phyloP scores from a whole-genome alignment of 2,888 invertebrate genomes.

The Ptychoptera contaminata region DNA sequence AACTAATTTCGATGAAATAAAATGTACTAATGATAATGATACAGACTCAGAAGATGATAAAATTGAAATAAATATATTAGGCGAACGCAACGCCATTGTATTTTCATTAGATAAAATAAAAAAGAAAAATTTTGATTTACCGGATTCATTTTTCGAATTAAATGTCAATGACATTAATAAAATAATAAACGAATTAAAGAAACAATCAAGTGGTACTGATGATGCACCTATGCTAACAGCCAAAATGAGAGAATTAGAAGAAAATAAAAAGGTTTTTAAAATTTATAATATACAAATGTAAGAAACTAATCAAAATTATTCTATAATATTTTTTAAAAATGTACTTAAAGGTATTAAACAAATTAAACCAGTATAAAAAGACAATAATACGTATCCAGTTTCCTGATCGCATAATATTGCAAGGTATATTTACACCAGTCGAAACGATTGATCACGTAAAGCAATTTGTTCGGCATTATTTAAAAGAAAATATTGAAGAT shows the following conservation, averaged over 20 bases:
- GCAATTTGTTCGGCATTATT: conserved; percentile 56
- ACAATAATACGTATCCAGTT: conserved; percentile 74
- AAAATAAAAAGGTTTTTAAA: conserved; percentile 29
- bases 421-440: conserved; percentile 65
- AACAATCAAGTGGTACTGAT: conserved; percentile 44
- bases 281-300: neutral
- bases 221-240: conserved; percentile 58
- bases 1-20: too few species aligned
- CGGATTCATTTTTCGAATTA: conserved; percentile 79
- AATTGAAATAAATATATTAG: conserved; percentile 36
- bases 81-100: conserved; percentile 56
- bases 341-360: conserved; percentile 27
- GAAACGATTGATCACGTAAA: conserved; percentile 56
- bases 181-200: conserved; percentile 57
- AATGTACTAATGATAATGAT: too few species aligned
- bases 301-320: too few species aligned
- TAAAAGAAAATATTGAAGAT: conserved; percentile 43
- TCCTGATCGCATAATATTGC: conserved; percentile 70
- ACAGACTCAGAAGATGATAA: too few species aligned
- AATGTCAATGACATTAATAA: conserved; percentile 66
- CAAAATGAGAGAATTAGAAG: conserved; percentile 41
- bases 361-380: conserved; percentile 52
- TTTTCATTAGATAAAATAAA: conserved; percentile 38
- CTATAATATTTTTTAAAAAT: conserved; percentile 10
- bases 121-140: conserved; percentile 40